Evolutionary conservation across 2,113 vertebrate genomes (phyloP).

Genomic region (Pionites leucogaster): DNA sequence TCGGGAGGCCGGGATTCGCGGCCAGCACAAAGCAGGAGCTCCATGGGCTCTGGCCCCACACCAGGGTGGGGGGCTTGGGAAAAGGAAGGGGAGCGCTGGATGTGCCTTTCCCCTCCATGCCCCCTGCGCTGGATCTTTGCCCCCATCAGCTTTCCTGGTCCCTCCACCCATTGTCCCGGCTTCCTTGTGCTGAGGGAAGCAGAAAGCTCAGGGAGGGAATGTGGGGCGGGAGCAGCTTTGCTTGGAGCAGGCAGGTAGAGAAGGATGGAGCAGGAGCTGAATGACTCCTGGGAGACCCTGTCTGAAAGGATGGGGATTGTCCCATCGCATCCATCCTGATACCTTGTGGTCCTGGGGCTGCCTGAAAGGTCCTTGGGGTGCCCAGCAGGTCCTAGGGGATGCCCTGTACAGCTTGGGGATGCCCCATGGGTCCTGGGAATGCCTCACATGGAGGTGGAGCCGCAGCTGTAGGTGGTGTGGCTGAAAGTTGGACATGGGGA

Average conservation of each 20-base stretch:
- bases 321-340: neutral
- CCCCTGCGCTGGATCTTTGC: neutral
- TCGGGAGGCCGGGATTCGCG: neutral
- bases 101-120: neutral
- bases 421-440: neutral
- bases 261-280: neutral
- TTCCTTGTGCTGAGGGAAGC: conserved; percentile 3
- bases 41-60: neutral
- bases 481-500: neutral
- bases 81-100: neutral
- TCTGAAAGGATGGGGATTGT: neutral
- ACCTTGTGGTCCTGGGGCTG: accelerated
- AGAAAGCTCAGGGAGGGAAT: accelerated
- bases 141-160: neutral
- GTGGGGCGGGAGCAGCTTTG: neutral
- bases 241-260: neutral
- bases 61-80: conserved; percentile 1
- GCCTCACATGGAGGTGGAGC: accelerated
- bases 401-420: accelerated
- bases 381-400: accelerated
- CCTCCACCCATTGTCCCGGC: neutral
- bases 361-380: neutral
- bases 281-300: accelerated
- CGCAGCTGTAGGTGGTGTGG: neutral
- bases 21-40: neutral